Evolutionary conservation across 1,140 invertebrate genomes (phyloP).

Genomic region (Lasaia peninsularis): DNA sequence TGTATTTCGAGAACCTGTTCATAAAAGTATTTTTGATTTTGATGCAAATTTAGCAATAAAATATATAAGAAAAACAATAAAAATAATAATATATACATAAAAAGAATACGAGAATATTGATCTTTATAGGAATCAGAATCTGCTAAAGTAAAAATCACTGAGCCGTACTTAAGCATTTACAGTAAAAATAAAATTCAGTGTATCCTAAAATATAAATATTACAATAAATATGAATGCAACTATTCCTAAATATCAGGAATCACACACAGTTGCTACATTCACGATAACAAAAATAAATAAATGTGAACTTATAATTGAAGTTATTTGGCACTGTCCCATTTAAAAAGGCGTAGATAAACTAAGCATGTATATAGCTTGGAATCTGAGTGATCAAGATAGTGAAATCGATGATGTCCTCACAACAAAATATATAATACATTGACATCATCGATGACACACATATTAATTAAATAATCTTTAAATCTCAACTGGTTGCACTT

Average conservation of each 20-base stretch:
- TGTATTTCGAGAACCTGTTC: neutral
- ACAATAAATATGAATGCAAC: conserved; percentile 78
- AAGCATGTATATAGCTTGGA: conserved; percentile 53
- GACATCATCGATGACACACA: conserved; percentile 30
- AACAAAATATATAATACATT: conserved; percentile 66
- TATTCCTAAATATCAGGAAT: conserved; percentile 79
- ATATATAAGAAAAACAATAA: neutral
- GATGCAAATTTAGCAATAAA: neutral
- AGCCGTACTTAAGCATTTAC: conserved; percentile 60
- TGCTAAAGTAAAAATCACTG: conserved; percentile 61
- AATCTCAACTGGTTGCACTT: conserved; percentile 74
- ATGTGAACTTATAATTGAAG: conserved; percentile 68
- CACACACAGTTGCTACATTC: conserved; percentile 75
- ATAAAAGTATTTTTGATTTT: neutral
- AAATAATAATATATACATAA: neutral
- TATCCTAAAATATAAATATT: conserved; percentile 75
- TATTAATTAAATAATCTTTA: conserved; percentile 59
- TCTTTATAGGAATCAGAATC: conserved; percentile 32
- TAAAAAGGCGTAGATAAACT: conserved; percentile 47
- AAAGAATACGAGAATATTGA: neutral
- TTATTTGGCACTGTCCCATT: conserved; percentile 75
- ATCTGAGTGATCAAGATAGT: conserved; percentile 33
- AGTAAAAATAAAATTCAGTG: conserved; percentile 62
- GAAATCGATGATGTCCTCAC: conserved; percentile 35
- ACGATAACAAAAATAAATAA: conserved; percentile 68